These are phyloP conservation scores for Rallus crepitans DNA, from an alignment of 2,797 vertebrate genomes.

Conservation along the genomic window DNA sequence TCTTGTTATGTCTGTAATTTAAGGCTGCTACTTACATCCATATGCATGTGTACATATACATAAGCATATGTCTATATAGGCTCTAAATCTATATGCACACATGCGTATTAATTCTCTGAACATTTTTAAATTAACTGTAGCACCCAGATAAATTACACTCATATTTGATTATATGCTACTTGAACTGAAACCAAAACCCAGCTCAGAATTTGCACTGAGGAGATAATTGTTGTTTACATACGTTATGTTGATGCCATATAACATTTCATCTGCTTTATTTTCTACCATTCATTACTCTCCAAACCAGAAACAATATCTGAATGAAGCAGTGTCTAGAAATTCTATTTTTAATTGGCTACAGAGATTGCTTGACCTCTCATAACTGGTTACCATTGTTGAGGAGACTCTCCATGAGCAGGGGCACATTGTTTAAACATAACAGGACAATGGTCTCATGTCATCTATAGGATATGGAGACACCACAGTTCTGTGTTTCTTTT, in stretches of 20 bases:
- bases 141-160: background rate
- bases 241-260: background rate
- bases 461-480: conserved; percentile 64
- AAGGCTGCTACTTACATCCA: background rate
- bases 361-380: conserved; percentile 62
- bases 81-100: background rate
- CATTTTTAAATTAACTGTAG: background rate
- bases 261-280: conserved; percentile 19
- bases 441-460: conserved; percentile 67
- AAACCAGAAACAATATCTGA: conserved; percentile 22
- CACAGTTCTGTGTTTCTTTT: conserved; percentile 71
- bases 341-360: conserved; percentile 46
- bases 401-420: conserved; percentile 37
- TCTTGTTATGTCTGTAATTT: background rate
- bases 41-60: background rate
- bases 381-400: conserved; percentile 68
- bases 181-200: conserved; percentile 9
- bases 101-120: background rate
- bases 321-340: conserved; percentile 48
- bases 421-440: conserved; percentile 66
- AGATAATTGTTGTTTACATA: conserved; percentile 13
- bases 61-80: background rate
- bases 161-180: background rate
- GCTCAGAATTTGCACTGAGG: background rate
- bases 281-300: background rate